Conservation (phyloP, 2,797 vertebrate genomes). For the Phataginus tetradactyla region DNA sequence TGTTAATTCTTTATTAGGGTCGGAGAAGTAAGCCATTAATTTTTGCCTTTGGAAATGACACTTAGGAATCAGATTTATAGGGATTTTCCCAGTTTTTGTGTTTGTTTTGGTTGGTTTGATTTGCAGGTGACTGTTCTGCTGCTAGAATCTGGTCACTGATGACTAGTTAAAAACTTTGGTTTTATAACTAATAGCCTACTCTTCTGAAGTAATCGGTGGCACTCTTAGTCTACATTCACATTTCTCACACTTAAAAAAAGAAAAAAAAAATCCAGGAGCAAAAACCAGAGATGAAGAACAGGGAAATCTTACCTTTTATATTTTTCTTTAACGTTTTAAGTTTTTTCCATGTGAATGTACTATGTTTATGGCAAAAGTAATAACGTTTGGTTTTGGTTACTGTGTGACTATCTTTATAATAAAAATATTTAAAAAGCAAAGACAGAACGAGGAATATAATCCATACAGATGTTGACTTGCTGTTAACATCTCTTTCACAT, state of each 20-base stretch:
- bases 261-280: background rate
- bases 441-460: background rate
- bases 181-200: constrained; percentile 27
- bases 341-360: background rate
- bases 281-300: background rate
- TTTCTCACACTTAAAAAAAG: background rate
- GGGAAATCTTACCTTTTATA: background rate
- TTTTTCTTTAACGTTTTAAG: background rate
- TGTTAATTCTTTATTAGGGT: background rate
- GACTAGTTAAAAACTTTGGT: background rate
- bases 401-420: background rate
- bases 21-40: background rate
- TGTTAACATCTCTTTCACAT: constrained; percentile 25
- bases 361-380: constrained; percentile 24
- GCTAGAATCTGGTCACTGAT: background rate
- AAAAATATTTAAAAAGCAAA: constrained; percentile 37
- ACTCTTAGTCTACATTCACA: background rate
- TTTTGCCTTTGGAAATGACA: constrained; percentile 32
- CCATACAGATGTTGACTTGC: background rate
- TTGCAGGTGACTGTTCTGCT: background rate
- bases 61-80: background rate
- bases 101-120: background rate
- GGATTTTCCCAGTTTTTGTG: background rate
- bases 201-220: background rate
- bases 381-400: background rate